Conservation (phyloP, 2,113 vertebrate species). For the Ranitomeya imitator region DNA sequence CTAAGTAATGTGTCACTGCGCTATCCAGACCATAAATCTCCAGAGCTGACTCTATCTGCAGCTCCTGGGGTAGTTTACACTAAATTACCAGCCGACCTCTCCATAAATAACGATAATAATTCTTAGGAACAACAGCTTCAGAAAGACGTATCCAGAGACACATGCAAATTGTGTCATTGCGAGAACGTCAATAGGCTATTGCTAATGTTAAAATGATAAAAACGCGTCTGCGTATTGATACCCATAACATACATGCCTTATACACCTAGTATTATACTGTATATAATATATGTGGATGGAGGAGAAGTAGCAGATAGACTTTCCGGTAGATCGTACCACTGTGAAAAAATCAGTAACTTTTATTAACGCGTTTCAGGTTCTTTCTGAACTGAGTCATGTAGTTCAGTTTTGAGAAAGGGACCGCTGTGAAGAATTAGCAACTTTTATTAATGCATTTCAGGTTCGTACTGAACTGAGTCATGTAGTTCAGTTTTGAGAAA, state of each 20-base stretch:
- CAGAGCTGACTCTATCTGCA: not conserved
- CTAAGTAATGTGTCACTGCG: slow-evolving; percentile 32
- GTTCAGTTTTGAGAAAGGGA: too few species aligned
- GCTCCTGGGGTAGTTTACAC: not conserved
- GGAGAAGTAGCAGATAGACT: too few species aligned
- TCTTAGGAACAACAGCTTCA: not conserved
- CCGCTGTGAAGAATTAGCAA: too few species aligned
- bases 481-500: too few species aligned
- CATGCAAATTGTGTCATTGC: not conserved
- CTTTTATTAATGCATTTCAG: too few species aligned
- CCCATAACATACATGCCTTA: not conserved
- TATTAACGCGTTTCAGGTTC: too few species aligned
- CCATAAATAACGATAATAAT: not conserved
- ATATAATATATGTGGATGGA: too few species aligned
- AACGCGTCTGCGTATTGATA: not conserved
- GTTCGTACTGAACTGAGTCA: too few species aligned
- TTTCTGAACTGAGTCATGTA: too few species aligned
- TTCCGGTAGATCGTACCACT: too few species aligned
- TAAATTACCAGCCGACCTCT: not conserved
- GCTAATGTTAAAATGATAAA: not conserved
- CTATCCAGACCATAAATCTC: slow-evolving; percentile 8
- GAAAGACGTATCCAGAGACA: not conserved
- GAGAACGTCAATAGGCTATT: not conserved
- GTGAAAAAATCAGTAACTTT: too few species aligned
- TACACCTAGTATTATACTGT: too few species aligned